Evolutionary conservation across 2,888 invertebrate species (phyloP).

Genomic region (Spisula subtruncata): DNA sequence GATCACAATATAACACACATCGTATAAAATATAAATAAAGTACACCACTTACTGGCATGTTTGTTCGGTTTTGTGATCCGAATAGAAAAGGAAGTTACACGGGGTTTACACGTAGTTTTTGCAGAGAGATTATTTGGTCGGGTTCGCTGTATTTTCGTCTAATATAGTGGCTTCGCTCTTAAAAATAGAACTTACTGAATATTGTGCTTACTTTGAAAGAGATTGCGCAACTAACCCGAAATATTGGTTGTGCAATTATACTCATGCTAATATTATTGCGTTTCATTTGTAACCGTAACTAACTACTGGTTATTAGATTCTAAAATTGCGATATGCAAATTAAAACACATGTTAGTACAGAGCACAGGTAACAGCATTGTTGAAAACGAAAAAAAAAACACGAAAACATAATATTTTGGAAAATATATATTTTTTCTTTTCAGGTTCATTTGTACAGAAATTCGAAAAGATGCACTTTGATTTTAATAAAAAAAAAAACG

Average conservation of each 20-base stretch:
- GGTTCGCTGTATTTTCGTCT: conserved; percentile 44
- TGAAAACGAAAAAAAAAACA: too few species aligned
- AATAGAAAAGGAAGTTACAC: conserved; percentile 61
- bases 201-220: conserved; percentile 26
- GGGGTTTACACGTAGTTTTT: conserved; percentile 59
- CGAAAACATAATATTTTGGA: too few species aligned
- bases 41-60: conserved; percentile 65
- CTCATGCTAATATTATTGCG: not conserved
- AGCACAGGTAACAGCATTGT: too few species aligned
- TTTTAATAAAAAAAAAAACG: too few species aligned
- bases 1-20: not conserved
- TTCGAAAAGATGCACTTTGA: too few species aligned
- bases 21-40: conserved; percentile 3
- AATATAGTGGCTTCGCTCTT: not conserved
- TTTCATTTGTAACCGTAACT: too few species aligned
- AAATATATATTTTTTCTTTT: too few species aligned
- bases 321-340: too few species aligned
- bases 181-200: conserved; percentile 28
- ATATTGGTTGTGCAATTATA: conserved; percentile 7
- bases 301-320: too few species aligned
- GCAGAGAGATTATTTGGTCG: conserved; percentile 46
- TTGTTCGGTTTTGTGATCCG: conserved; percentile 55
- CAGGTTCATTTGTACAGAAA: too few species aligned
- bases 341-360: too few species aligned
- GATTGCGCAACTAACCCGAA: conserved; percentile 32